phyloP scores from a whole-genome alignment of 1,140 invertebrate genomes.

The Megathymus violae region DNA sequence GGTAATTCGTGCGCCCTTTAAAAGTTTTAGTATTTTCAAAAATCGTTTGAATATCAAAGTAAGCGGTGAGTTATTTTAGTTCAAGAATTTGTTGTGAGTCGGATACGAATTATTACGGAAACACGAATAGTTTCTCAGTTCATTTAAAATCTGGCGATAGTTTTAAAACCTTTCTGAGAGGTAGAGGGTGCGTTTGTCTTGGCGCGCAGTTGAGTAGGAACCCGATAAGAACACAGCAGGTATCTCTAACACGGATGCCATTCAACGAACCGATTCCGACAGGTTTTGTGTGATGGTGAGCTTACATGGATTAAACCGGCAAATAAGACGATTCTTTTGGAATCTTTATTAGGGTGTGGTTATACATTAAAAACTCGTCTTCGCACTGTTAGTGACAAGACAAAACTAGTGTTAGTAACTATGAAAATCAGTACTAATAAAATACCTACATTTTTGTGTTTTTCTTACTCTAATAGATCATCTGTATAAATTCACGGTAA shows the following conservation, averaged over 20 bases:
- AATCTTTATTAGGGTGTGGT: conserved; percentile 24
- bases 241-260: conserved; percentile 69
- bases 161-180: neutral
- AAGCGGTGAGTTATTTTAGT: too few relatives aligned
- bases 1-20: too few relatives aligned
- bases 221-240: conserved; percentile 62
- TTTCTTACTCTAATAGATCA: too few relatives aligned
- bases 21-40: too few relatives aligned
- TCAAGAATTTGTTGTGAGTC: too few relatives aligned
- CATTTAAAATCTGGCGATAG: neutral
- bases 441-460: too few relatives aligned
- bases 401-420: too few relatives aligned
- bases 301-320: conserved; percentile 50
- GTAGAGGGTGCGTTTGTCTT: conserved; percentile 18
- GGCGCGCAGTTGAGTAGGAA: conserved; percentile 38
- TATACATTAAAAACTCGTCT: conserved; percentile 1
- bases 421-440: too few relatives aligned
- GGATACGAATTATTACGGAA: neutral
- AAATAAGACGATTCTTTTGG: conserved; percentile 42
- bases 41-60: too few relatives aligned
- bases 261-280: conserved; percentile 69
- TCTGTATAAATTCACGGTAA: too few relatives aligned
- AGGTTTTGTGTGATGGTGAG: conserved; percentile 60
- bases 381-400: neutral
- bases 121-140: neutral